Evolutionary conservation across 2,113 vertebrate species (phyloP), one percentile per base, ranked within the genome.

Genomic region (Takifugu flavidus): DNA sequence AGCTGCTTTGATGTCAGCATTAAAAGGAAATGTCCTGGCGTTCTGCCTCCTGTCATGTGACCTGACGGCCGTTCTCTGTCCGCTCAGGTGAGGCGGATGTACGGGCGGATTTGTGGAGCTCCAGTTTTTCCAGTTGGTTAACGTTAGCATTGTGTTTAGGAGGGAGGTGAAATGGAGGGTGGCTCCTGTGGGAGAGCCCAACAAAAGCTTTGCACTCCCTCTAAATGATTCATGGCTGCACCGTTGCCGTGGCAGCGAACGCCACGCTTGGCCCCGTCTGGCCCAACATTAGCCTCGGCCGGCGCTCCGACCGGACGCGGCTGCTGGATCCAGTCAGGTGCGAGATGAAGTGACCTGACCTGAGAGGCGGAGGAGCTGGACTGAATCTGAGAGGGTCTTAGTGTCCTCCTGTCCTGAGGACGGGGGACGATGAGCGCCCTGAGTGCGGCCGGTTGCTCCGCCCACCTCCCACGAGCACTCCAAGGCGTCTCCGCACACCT

Each of bases 191-290:
- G 79, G 80, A 86, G 59, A 60, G 42, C 10, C 56, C 69, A 82
- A 84, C 67, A 84, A 83, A 76, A 82, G 80, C 74, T 60, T 75
- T 65, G 67, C 25, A 8, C 62, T 62, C 59, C 56, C 4, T 82
- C 61, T 86, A 72, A 86, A 88, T 81, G 67, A 86, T 86, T 82
- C 57, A 85, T 84, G 69, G 63, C 52, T 39, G 70, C 31, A 15
- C 65, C 71, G 72, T 80, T 72, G 45, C 49, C n/a, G 0, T 11
- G 6, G 63, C 54, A 65, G 15, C 26, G 56, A 42, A 14, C 50
- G 68, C 59, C 25, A 3, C 64, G 70, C 77, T 67, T 59, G 57
- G 62, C 34, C 57, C 61, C 39, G 67, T 67, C 70, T 56, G 20
- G 66, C 62, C 62, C 52, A 31, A 76, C 67, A 58, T 49, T 69